Base-by-base conservation (phyloP, 2,888 invertebrate genomes). In the Andrena bicolor region DNA sequence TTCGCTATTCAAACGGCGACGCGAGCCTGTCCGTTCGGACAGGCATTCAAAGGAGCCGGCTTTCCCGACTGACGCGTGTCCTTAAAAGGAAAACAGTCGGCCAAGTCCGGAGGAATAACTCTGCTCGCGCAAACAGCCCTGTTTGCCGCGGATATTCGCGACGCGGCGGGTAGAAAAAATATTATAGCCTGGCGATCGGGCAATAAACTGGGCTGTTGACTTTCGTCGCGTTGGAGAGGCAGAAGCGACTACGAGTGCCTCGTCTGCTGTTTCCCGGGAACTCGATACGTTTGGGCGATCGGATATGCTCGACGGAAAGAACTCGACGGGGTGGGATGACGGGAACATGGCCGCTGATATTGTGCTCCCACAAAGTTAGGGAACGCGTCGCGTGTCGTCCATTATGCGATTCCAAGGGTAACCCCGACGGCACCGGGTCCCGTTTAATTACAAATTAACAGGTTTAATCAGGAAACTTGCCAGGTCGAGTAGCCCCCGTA, bases 391-490 rank as follows among this genome's bases (percentile, higher is more conserved):
- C 68, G 68, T 53, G 78, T 78, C 78, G 78, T 80, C 78, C 78
- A 72, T 77, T 68, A 78, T 64, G 56, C 51, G 63, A 80, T 51
- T 82, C 66, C 71, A 48, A 66, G 81, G 75, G 74, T 64, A 51
- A 35, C 74, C 60, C 70, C 49, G 80, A 32, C 65, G 60, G 58
- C 41, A 30, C 61, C 26, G 77, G 66, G 80, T 72, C 82, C 80
- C 86, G 86, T 92, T 92, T 91, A 92, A 92, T 92, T 91, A 90
- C 84, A 90, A 92, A 92, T 91, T 91, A 92, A 91, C 88, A 83
- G 91, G 88, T 91, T 92, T 92, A 91, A 92, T 92, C 92, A 91
- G 89, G 90, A 91, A 91, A 92, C 91, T 92, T 91, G 90, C 84
- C 88, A 88, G 88, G 72, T 85, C 82, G 80, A 85, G 86, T 83